A percentile compares a stretch with the other conserved stretches of the same genome.
Evolutionary conservation across 1,140 invertebrate genomes (phyloP).

Genomic region (Micrasema minimum): DNA sequence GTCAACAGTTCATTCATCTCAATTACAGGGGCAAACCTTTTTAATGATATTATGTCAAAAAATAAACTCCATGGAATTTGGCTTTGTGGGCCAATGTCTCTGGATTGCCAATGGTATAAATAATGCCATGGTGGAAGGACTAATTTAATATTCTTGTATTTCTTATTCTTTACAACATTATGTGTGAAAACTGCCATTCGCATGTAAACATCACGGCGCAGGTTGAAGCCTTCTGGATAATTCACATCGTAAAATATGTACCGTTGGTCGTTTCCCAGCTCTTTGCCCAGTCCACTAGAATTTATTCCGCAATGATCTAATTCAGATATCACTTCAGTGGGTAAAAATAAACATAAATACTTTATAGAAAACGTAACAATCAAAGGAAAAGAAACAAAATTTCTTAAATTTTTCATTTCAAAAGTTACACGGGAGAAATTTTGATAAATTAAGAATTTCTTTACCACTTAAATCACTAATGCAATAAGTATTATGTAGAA

Average conservation of each 20-base stretch:
- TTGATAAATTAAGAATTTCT: too few relatives aligned
- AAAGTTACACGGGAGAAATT: too few relatives aligned
- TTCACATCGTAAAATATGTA: slow-evolving; percentile 94
- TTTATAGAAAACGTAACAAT: too few relatives aligned
- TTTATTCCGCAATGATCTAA: too few relatives aligned
- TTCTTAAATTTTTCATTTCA: too few relatives aligned
- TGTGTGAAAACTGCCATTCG: slow-evolving; percentile 84
- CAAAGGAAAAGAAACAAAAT: too few relatives aligned
- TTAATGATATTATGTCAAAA: slow-evolving; percentile 86
- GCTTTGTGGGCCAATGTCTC: slow-evolving; percentile 66
- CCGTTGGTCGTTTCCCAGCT: slow-evolving; percentile 56
- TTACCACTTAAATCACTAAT: too few relatives aligned
- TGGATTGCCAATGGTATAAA: slow-evolving; percentile 89
- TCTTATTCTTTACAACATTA: slow-evolving; percentile 66
- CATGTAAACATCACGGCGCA: slow-evolving; percentile 95
- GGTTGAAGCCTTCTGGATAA: slow-evolving; percentile 95
- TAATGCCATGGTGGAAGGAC: slow-evolving; percentile 92
- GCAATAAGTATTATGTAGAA: too few relatives aligned
- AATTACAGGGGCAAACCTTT: slow-evolving; percentile 84
- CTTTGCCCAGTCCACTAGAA: too few relatives aligned
- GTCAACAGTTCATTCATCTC: slow-evolving; percentile 87
- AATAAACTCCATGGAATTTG: slow-evolving; percentile 81
- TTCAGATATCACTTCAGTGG: too few relatives aligned
- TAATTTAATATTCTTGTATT: slow-evolving; percentile 68
- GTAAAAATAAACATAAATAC: too few relatives aligned